Base-by-base conservation (phyloP, 2,797 vertebrate species). In the Phalloptychus januarius region DNA sequence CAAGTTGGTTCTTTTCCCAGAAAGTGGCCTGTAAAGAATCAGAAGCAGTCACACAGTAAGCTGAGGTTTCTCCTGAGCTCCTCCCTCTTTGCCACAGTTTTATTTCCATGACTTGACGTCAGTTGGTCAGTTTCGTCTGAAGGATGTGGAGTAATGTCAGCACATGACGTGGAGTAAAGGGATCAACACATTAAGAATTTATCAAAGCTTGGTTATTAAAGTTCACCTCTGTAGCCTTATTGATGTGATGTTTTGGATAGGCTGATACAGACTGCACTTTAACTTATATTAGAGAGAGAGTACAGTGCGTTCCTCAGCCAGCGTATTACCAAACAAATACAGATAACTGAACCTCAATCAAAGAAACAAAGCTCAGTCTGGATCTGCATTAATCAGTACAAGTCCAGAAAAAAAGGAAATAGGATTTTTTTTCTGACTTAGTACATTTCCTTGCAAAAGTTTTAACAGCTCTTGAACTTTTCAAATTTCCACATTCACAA, bases 31-130 rank as follows among this genome's bases (percentile, higher is more conserved):
- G 38, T 81, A 83, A 90, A 86, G 79, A 91, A 85, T 80, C 84
- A 82, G 74, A 81, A 81, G 85, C 56, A 86, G 87, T 74, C 75
- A 63, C 77, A 77, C 79, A 83, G 85, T 91, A 89, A 92, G 89
- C 91, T 74, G 85, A 90, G 87, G 85, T 80, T 89, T 73, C 79
- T 85, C 72, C 74, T 45, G 77, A 58, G 48, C 81, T 79, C 80
- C 84, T 79, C 80, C 83, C 70, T 52, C 65, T 83, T 81, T 61
- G 84, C 85, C 86, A 72, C 88, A 83, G 81, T 80, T 89, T 88
- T 89, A 89, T 92, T 91, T 89, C 82, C 83, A 88, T 81, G 58
- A 82, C 76, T 79, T 95, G 89, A 92, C 86, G 80, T 92, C 86
- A 92, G 80, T 79, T 8, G 80, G 82, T 89, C 87, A 71, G 76